Evolutionary conservation across 2,113 vertebrate genomes (phyloP), one percentile per base, ranked within the genome.

Genomic region (Oenanthe melanoleuca): DNA sequence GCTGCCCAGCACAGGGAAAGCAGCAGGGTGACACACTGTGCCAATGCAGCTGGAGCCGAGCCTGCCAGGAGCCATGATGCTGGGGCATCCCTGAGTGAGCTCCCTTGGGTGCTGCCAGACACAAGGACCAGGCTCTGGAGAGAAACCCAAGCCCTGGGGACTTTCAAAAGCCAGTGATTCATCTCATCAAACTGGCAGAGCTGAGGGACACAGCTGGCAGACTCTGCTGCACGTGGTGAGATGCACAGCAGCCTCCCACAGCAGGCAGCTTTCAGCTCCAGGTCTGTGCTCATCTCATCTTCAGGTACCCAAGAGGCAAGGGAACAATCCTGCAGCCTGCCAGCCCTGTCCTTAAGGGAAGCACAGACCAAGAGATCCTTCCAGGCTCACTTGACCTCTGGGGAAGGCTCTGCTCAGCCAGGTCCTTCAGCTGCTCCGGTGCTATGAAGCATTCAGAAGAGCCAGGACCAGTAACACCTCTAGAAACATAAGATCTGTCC

Each of bases 351-450:
- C 18, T 28, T 1, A 0, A 44, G 5, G n/a, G 49, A 87, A 56
- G 44, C 61, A 40, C 8, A 55, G 38, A 19, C 34, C 20, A 15
- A 18, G 20, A 38, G 37, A 38, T 12, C 5, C 6, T n/a, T 56
- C 5, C 31, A 44, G 26, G 29, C 19, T 47, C 7, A 0, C 2
- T 0, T 19, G 52, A 33, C 21, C 34, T 28, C 69, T 26, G 23
- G 2, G 4, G 14, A 45, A 77, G 22, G 34, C 38, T 85, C 70
- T 24, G 1, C 28, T 31, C 24, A 81, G 34, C 29, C 42, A 71
- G 52, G 49, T 47, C 79, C 49, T 73, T 79, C 34, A 31, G 16
- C 26, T 60, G 50, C 50, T 31, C 55, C 34, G 26, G 16, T 78
- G 55, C 83, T 21, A 1, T 2, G 5, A 44, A 71, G 11, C 56